Percentiles rank a stretch among this genome's conserved stretches.
These are phyloP conservation scores for Nemopilema nomurai DNA, from an alignment of 30 jellyfish, hydroid and myxozoan genomes.

Conservation along the genomic window DNA sequence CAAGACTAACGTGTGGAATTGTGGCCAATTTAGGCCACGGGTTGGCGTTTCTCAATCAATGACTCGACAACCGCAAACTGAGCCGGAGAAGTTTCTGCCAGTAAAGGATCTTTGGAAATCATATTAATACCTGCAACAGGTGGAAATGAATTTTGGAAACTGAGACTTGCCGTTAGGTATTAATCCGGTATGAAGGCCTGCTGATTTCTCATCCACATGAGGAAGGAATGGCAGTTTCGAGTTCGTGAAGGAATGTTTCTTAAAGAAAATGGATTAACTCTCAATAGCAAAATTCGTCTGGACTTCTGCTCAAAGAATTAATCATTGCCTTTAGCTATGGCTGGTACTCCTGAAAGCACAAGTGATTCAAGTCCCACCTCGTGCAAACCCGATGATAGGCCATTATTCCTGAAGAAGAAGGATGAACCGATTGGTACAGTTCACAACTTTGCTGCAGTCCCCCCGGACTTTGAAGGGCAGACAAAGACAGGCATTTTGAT, in stretches of 20 bases:
- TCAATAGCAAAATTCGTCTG: too few species aligned
- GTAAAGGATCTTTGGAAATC: background rate
- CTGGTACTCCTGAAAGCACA: conserved; percentile 37
- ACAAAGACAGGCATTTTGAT: conserved; percentile 69
- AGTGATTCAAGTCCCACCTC: conserved; percentile 50
- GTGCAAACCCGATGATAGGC: conserved; percentile 16
- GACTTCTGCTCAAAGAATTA: too few species aligned
- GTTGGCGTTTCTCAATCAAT: background rate
- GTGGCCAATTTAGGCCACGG: background rate
- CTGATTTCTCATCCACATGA: too few species aligned
- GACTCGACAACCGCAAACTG: background rate
- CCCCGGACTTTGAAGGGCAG: conserved; percentile 65
- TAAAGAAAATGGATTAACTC: too few species aligned
- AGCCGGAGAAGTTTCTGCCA: background rate
- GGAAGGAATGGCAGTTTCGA: too few species aligned
- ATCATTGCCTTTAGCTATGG: too few species aligned
- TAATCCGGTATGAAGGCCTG: too few species aligned
- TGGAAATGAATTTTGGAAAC: background rate
- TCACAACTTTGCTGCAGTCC: conserved; percentile 73
- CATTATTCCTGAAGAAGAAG: conserved; percentile 31
- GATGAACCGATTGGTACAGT: conserved; percentile 89
- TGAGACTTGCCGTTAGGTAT: background rate
- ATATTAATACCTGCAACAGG: background rate
- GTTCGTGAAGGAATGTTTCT: too few species aligned
- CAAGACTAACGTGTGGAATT: background rate